Evolutionary conservation across 2,113 vertebrate genomes (phyloP), one percentile per base, ranked within the genome.

Genomic region (Acanthochromis polyacanthus): DNA sequence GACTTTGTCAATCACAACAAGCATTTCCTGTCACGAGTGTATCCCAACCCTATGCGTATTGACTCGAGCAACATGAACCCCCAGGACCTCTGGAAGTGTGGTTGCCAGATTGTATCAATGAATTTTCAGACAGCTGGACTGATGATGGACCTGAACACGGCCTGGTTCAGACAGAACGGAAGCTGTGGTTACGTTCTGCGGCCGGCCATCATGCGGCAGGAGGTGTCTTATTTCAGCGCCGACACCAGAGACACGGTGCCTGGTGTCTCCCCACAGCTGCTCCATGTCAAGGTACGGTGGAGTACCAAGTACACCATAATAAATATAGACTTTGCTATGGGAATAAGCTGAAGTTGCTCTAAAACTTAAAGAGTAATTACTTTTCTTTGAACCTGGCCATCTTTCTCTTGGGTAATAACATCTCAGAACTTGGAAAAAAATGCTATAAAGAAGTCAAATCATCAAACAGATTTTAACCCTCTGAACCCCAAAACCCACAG

Each of bases 51-150:
- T 0, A 96, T 97, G 96, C 95, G 97, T 40, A 95, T 98, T 19
- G 97, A 99, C 92, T 98, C 97, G 0, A 97, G 96, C 90, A 99
- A 99, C 86, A 96, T 97, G 96, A 98, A 99, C 89, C 97, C 97
- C 51, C 97, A 97, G 91, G 97, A 98, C 85, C 95, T 97, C 78
- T 98, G 97, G 97, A 98, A 99, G 66, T 98, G 96, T 15, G 97
- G 97, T 4, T 97, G 96, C 86, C 97, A 99, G 84, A 96, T 98
- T 12, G 97, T 99, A 50, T 95, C 96, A 51, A 97, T 99, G 96
- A 99, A 99, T 93, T 98, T 96, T 71, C 97, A 99, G 76, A 98
- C 97, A 0, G 96, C 97, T 0, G 97, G 97, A 7, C 86, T 98
- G 75, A 98, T 98, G 97, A 98, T 98, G 97, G 97, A 98, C 92